phyloP scores from a whole-genome alignment of 2,888 invertebrate genomes.

The Elmis aenea region DNA sequence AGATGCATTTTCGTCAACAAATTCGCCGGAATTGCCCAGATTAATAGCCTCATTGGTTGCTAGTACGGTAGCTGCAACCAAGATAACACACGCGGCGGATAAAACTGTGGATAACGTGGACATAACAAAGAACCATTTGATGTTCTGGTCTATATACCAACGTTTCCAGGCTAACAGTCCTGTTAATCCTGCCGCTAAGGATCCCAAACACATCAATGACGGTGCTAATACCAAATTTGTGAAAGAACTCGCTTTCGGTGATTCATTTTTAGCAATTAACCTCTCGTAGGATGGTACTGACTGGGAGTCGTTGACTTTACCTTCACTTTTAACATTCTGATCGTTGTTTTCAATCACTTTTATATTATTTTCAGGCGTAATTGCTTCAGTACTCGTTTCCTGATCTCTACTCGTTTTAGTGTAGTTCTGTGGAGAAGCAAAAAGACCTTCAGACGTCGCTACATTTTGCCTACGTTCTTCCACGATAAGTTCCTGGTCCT shows the following conservation, averaged over 20 bases:
- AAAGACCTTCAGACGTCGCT: neutral
- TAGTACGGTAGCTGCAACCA: conserved; percentile 23
- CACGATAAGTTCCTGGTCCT: conserved; percentile 2
- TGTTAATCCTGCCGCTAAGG: conserved; percentile 50
- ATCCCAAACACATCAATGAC: conserved; percentile 50
- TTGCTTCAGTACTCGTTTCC: neutral
- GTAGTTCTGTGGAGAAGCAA: no score
- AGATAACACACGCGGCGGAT: conserved; percentile 42
- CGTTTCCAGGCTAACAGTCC: conserved; percentile 58
- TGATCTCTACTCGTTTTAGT: no score
- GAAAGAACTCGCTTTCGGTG: conserved; percentile 1
- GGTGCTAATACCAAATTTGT: conserved; percentile 48
- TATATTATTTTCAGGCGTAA: neutral
- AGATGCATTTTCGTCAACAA: conserved; percentile 10
- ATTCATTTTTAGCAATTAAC: no score
- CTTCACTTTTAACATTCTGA: no score
- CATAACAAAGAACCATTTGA: conserved; percentile 56
- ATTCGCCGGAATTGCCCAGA: conserved; percentile 11
- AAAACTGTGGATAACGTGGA: conserved; percentile 50
- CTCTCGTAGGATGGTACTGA: no score
- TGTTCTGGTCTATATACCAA: conserved; percentile 65
- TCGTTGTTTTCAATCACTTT: neutral
- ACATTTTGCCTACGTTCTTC: conserved; percentile 3
- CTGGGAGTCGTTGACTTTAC: neutral
- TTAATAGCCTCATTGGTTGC: conserved; percentile 11